phyloP scores from a whole-genome alignment of 2,113 vertebrate genomes.

The Plotosus lineatus region DNA sequence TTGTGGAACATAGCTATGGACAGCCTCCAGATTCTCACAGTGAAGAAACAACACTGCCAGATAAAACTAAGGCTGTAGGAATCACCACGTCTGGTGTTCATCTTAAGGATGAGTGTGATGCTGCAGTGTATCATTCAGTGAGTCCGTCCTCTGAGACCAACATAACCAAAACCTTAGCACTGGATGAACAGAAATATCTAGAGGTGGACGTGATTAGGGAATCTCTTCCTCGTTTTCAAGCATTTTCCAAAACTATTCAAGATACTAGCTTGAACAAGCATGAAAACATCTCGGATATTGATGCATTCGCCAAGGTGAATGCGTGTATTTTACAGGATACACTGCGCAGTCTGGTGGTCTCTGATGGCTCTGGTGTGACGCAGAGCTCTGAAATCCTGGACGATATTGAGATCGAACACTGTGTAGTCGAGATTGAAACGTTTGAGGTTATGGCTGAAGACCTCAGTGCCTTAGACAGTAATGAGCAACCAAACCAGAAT shows the following conservation, averaged over 20 bases:
- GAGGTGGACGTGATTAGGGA: slow-evolving; percentile 22
- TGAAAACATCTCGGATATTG: slow-evolving; percentile 37
- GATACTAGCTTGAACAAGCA: slow-evolving; percentile 53
- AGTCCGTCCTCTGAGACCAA: slow-evolving; percentile 21
- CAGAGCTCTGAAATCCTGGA: slow-evolving; percentile 60
- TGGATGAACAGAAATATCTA: slow-evolving; percentile 35
- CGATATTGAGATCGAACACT: slow-evolving; percentile 69
- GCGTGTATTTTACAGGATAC: slow-evolving; percentile 39
- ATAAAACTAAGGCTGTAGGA: slow-evolving; percentile 31
- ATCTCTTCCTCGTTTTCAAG: slow-evolving; percentile 46
- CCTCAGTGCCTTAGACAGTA: slow-evolving; percentile 48
- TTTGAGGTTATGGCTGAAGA: slow-evolving; percentile 57
- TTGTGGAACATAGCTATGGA: slow-evolving; percentile 73
- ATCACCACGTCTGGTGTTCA: slow-evolving; percentile 3
- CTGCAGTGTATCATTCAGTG: background rate
- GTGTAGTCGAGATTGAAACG: slow-evolving; percentile 64
- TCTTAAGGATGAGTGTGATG: slow-evolving; percentile 16
- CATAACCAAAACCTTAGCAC: slow-evolving; percentile 20
- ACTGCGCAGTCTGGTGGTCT: slow-evolving; percentile 37
- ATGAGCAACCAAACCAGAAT: background rate
- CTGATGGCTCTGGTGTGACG: background rate
- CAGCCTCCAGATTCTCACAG: slow-evolving; percentile 48
- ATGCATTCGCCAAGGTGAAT: slow-evolving; percentile 46
- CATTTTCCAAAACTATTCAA: slow-evolving; percentile 53
- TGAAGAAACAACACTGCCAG: slow-evolving; percentile 48